These are phyloP conservation scores for Colistium nudipinnis DNA, from an alignment of 2,113 vertebrate genomes.

Conservation along the genomic window DNA sequence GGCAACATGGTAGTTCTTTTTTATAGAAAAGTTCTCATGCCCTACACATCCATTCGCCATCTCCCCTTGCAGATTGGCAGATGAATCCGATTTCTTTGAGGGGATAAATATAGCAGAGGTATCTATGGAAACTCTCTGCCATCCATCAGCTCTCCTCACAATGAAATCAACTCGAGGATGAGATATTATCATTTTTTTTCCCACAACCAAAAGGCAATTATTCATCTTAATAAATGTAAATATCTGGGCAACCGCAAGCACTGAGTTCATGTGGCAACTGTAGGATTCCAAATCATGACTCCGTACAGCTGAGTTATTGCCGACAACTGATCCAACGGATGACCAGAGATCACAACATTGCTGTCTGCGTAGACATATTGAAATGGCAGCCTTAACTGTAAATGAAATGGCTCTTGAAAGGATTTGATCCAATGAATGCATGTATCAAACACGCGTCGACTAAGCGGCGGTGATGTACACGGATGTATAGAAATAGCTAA, in stretches of 20 bases:
- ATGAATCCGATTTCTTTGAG: background rate
- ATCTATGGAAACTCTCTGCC: background rate
- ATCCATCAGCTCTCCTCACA: background rate
- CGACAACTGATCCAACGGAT: background rate
- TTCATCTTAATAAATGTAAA: background rate
- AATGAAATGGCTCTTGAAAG: slow-evolving; percentile 10
- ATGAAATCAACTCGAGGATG: background rate
- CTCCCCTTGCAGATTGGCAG: background rate
- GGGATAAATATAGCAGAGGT: background rate
- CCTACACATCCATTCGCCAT: no score
- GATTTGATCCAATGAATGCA: slow-evolving; percentile 19
- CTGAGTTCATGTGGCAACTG: background rate
- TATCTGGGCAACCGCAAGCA: background rate
- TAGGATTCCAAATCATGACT: background rate
- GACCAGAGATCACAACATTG: background rate
- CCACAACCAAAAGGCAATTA: background rate
- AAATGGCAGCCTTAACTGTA: background rate
- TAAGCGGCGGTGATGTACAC: background rate
- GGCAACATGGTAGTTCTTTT: no score
- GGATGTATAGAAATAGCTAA: background rate
- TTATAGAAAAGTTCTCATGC: no score
- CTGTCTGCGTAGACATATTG: background rate
- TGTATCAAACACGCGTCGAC: background rate
- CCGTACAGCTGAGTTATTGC: background rate
- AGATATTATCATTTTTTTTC: background rate